Base-by-base conservation (phyloP, 37 sponge, comb jelly and placozoan genomes). In the Petrosia ficiformis region DNA sequence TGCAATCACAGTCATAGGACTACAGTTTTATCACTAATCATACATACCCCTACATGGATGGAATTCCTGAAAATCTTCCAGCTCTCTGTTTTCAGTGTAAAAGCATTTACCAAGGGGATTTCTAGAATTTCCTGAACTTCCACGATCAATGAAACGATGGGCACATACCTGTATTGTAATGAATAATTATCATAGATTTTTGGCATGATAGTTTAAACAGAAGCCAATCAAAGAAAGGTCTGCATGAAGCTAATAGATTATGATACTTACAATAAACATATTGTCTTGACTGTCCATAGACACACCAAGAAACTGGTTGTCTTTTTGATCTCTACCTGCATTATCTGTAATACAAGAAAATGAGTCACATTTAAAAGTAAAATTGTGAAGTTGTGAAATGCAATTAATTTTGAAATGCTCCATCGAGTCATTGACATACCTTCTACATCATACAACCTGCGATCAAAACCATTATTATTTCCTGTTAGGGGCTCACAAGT, bases 241-340 rank as follows among this genome's bases (percentile, higher is more conserved):
- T n/a, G n/a, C n/a, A n/a, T n/a, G n/a, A n/a, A n/a, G n/a, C n/a
- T n/a, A n/a, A n/a, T n/a, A n/a, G n/a, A n/a, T n/a, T n/a, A n/a
- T 64, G 29, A 25, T 68, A 42, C 86, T 79, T 73, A 86, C 86
- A n/a, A 79, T 64, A 67, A 86, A 78, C 30, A 14, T 28, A 48
- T 34, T 73, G 42, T 39, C 44, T 25, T 52, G 28, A 42, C 67
- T 80, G 38, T 74, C 80, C 80, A 86, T 76, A 25, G 69, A 52
- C 25, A 60, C 80, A 42, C 87, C 87, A 31, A 86, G 71, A 28
- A 86, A 76, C 81, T 86, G 87, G 2, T 40, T 25, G 38, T 38
- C 58, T 36, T 22, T 28, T 57, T 63, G 37, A 40, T n/a, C 29
- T 41, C 54, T 48, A 14, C 14, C 14, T 48, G 54, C 54, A 48